Base-by-base conservation (phyloP, 2,797 vertebrate species). In the Merluccius polli region DNA sequence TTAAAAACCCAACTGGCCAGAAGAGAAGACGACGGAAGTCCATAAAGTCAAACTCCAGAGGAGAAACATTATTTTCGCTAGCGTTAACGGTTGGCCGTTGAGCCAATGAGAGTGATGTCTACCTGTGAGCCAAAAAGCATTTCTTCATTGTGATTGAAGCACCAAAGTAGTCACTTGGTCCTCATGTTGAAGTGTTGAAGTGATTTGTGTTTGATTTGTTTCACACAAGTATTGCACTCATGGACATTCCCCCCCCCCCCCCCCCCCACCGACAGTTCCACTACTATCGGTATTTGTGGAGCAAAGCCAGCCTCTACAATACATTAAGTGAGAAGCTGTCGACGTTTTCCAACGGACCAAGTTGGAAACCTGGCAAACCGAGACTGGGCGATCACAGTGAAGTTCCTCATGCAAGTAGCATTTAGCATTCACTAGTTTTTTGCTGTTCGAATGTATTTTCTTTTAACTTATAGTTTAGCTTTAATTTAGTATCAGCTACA, bases 341-440 rank as follows among this genome's bases (percentile, higher is more conserved):
- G 75, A 92, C 97, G 73, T 90, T 98, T 87, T 81, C 95, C 87
- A 98, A 97, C 75, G 97, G 97, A 68, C 97, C 97, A 12, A 95
- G 97, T 75, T 98, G 97, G 97, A 89, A 82, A 80, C 97, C 96
- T 48, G 97, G 96, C 75, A 95, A 96, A 92, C 84, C 92, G 84
- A 93, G 97, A 78, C 93, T 97, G 75, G 96, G 97, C 11, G 91
- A 97, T 86, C 92, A 88, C 84, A 87, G 85, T 36, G 89, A 94
- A 78, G 93, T 95, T 77, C 96, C 97, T 5, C 79, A 90, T 94
- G 97, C 98, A 79, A 82, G 87, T 88, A 72, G 35, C 21, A 18
- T 72, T 33, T 13, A 24, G n/a, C 52, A 6, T 27, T 63, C 9
- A n/a, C n/a, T 11, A 2, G 8, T 10, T 63, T 27, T n/a, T n/a